These are phyloP conservation scores for Rhopalosiphum padi DNA, from an alignment of 1,140 invertebrate species.

Conservation along the genomic window DNA sequence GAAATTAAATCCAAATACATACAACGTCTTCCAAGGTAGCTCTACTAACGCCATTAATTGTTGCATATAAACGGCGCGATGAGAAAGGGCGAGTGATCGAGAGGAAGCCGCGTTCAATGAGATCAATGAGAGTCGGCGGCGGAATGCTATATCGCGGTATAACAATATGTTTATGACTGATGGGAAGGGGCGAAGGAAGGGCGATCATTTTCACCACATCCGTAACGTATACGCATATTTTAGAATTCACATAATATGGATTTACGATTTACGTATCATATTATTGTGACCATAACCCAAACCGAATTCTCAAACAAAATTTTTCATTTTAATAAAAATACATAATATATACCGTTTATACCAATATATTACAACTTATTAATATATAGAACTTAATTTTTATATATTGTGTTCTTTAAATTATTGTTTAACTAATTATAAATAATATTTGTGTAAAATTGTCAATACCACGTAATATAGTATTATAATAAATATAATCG, in stretches of 20 bases:
- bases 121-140: slow-evolving; percentile 34
- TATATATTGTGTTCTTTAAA: no score
- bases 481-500: no score
- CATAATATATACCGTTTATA: neutral
- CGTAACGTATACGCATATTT: neutral
- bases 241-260: neutral
- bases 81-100: neutral
- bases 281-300: neutral
- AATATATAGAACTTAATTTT: no score
- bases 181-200: neutral
- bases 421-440: no score
- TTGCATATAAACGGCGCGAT: neutral
- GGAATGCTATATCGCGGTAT: neutral
- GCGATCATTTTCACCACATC: neutral
- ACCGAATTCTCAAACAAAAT: no score
- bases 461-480: no score
- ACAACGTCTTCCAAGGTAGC: slow-evolving; percentile 16
- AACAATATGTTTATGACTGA: no score
- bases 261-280: neutral
- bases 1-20: slow-evolving; percentile 37
- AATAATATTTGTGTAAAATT: no score
- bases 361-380: no score
- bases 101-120: slow-evolving; percentile 38
- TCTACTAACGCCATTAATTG: slow-evolving; percentile 41
- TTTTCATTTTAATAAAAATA: neutral